Evolutionary conservation across 2,888 invertebrate genomes (phyloP), one percentile per base, ranked within the genome.

Genomic region (Galerucella pusilla): DNA sequence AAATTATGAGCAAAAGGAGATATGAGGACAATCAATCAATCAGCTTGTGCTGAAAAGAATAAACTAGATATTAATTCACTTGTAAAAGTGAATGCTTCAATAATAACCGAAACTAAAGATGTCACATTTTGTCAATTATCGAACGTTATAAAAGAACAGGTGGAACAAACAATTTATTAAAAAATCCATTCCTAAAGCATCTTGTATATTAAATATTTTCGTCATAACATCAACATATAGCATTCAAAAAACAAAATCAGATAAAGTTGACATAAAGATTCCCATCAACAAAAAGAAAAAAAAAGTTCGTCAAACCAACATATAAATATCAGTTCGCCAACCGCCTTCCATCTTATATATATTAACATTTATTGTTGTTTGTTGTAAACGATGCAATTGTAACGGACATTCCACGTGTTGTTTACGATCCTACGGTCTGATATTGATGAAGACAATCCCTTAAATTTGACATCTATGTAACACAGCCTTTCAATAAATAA

Each of bases 361-460:
- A 70, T 70, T 70, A 70, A 64, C 70, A 70, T 70, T 70, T 70
- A 70, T 69, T 64, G 70, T 70, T 75, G 71, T 63, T 76, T 75
- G 75, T 75, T 76, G 73, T 69, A 68, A 71, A 75, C 70, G 74
- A 76, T 59, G 70, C 69, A 68, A 69, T 75, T 71, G 75, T 78
- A 74, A 77, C 73, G 66, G 77, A 76, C 74, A 76, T 75, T 76
- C 72, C 68, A 71, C 42, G 74, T 77, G 77, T 79, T 77, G 75
- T 79, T 79, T 79, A 79, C 75, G 73, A 70, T 70, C 68, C 68
- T 66, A 68, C 60, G 67, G 66, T 35, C 49, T 71, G 72, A 73
- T 78, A 80, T 80, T 80, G 78, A 80, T 78, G 78, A 77, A 80
- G 80, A 78, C 81, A 79, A 79, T 71, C 79, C 76, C 75, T 79